Conservation (phyloP, 2,797 vertebrate genomes). For the Eulemur coronatus region DNA sequence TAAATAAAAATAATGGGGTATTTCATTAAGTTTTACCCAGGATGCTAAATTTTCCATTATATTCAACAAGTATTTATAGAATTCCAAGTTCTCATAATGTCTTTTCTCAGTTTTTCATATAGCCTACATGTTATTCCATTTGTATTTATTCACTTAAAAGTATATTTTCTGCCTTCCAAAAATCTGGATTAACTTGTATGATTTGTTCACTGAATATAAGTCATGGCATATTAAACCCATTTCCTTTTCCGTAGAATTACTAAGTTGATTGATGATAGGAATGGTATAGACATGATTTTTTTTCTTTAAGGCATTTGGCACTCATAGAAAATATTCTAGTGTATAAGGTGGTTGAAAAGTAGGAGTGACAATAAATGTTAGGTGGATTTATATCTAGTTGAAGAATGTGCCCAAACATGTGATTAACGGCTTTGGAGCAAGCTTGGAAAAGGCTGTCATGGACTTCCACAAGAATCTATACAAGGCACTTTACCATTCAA, state of each 20-base stretch:
- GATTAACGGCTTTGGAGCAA: too few species aligned
- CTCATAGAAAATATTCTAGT: too few species aligned
- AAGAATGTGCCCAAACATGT: too few species aligned
- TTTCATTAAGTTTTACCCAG: not conserved
- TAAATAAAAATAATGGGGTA: not conserved
- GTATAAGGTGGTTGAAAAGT: too few species aligned
- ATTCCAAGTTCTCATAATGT: not conserved
- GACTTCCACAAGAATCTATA: too few species aligned
- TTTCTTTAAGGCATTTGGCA: too few species aligned
- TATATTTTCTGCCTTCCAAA: not conserved
- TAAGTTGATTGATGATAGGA: too few species aligned
- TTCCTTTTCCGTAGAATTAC: not conserved
- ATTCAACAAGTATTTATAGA: not conserved
- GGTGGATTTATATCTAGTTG: too few species aligned
- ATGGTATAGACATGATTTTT: too few species aligned
- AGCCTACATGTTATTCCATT: not conserved
- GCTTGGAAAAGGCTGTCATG: too few species aligned
- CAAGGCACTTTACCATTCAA: too few species aligned
- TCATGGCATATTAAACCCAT: not conserved
- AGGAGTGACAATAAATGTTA: too few species aligned
- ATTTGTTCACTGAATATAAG: not conserved
- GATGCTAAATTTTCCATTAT: not conserved
- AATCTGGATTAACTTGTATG: not conserved
- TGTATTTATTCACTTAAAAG: not conserved
- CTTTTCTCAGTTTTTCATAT: not conserved